A percentile compares a stretch with the other conserved stretches of the same genome.
Evolutionary conservation across 2,888 invertebrate genomes (phyloP).

Genomic region (Portevinia maculata): DNA sequence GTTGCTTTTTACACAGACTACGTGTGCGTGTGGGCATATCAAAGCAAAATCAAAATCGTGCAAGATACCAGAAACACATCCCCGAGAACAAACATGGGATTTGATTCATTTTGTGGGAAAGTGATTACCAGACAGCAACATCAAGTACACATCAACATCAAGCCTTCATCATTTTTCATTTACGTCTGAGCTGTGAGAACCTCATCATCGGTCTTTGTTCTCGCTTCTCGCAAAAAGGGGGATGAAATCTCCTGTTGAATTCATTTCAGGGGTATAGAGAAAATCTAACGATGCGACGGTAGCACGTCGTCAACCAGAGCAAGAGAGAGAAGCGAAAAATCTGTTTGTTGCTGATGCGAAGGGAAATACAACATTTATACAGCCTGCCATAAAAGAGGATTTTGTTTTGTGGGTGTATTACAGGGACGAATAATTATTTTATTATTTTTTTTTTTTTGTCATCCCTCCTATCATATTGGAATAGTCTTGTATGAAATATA

Average conservation of each 20-base stretch:
- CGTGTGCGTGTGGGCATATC: constrained; percentile 13
- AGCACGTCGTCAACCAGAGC: neutral
- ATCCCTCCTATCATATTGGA: too few relatives aligned
- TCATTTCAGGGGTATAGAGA: constrained; percentile 43
- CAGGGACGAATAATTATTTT: neutral
- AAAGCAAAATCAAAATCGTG: constrained; percentile 39
- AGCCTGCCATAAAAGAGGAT: neutral
- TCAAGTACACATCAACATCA: constrained; percentile 61
- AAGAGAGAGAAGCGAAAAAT: neutral
- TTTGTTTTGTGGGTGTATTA: neutral
- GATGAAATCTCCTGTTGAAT: constrained; percentile 66
- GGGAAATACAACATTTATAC: neutral
- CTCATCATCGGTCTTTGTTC: constrained; percentile 19
- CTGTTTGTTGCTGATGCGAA: neutral
- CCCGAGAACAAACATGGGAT: constrained; percentile 35
- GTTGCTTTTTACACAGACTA: constrained; percentile 33
- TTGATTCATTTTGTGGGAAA: constrained; percentile 66
- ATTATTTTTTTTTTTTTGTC: neutral
- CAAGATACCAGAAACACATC: constrained; percentile 50
- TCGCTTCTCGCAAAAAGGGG: constrained; percentile 14
- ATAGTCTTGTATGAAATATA: too few relatives aligned
- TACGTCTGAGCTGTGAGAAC: constrained; percentile 37
- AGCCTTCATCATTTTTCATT: constrained; percentile 66
- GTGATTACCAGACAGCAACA: constrained; percentile 68
- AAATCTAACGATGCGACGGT: neutral